Conservation (phyloP, 2,113 vertebrate genomes). For the Plecotus auritus region DNA sequence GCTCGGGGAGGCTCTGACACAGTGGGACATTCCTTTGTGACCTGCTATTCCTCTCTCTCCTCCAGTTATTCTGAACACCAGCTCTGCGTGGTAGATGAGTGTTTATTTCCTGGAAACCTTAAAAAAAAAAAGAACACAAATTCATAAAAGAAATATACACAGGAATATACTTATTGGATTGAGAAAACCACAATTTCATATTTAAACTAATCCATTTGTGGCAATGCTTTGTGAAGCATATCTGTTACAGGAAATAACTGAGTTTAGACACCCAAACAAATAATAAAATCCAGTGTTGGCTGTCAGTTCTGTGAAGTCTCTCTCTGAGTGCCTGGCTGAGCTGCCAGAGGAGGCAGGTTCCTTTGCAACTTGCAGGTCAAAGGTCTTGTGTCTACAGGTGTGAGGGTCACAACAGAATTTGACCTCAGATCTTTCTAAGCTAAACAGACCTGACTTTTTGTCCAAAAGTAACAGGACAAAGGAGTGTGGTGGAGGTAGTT, state of each 20-base stretch:
- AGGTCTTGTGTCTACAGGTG: conserved; percentile 63
- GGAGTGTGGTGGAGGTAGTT: background rate
- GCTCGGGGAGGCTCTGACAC: background rate
- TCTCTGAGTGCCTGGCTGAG: background rate
- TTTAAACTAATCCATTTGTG: conserved; percentile 12
- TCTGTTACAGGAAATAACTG: conserved; percentile 23
- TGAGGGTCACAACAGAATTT: conserved; percentile 55
- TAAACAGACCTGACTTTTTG: conserved; percentile 52
- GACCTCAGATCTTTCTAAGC: conserved; percentile 46
- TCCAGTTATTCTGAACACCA: background rate
- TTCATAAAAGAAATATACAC: background rate
- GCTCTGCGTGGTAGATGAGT: background rate
- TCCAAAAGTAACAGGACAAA: conserved; percentile 2
- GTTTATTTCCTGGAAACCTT: conserved; percentile 14
- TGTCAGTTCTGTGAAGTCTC: conserved; percentile 50
- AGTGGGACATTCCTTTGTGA: conserved; percentile 11
- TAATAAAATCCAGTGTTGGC: conserved; percentile 20
- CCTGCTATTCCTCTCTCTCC: background rate
- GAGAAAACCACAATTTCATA: background rate
- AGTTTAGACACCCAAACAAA: conserved; percentile 43
- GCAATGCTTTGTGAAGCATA: background rate
- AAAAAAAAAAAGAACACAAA: background rate
- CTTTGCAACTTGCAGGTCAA: conserved; percentile 53
- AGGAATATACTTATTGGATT: background rate
- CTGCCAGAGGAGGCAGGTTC: background rate